phyloP scores from a whole-genome alignment of 2,888 invertebrate genomes.

The Lasiommata megera region DNA sequence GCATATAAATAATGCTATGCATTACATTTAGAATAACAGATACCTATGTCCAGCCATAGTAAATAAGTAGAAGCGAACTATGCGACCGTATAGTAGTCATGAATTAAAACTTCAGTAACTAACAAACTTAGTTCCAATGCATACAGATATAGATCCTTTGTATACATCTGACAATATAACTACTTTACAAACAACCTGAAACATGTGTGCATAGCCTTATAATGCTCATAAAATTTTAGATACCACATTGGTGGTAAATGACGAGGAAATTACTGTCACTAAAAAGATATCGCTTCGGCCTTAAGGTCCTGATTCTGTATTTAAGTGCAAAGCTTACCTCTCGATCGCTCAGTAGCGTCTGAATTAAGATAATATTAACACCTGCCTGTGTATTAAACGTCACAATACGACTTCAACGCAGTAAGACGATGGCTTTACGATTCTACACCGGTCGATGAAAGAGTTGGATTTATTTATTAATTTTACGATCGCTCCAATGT shows the following conservation, averaged over 20 bases:
- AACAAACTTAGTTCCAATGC: no score
- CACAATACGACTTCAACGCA: slow-evolving; percentile 61
- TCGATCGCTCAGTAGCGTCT: slow-evolving; percentile 67
- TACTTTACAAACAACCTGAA: not conserved
- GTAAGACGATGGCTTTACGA: slow-evolving; percentile 65
- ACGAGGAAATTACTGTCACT: slow-evolving; percentile 24
- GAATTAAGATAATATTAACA: slow-evolving; percentile 80
- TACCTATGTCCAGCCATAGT: no score
- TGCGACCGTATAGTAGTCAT: no score
- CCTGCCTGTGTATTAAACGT: slow-evolving; percentile 71
- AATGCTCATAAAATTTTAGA: slow-evolving; percentile 17
- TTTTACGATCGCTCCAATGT: slow-evolving; percentile 30
- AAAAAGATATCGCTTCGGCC: slow-evolving; percentile 27
- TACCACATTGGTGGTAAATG: slow-evolving; percentile 22
- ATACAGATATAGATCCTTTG: not conserved
- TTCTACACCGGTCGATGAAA: slow-evolving; percentile 30
- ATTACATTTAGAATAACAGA: no score
- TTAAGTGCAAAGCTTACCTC: slow-evolving; percentile 54
- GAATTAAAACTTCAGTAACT: no score
- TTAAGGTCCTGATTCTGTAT: slow-evolving; percentile 33
- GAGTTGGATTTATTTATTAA: slow-evolving; percentile 35
- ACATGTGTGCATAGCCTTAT: slow-evolving; percentile 18
- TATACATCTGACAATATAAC: not conserved
- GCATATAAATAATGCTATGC: no score
- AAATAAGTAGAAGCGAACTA: no score